These are phyloP conservation scores for Pluvianellus socialis DNA, from an alignment of 2,113 vertebrate genomes.

Conservation along the genomic window DNA sequence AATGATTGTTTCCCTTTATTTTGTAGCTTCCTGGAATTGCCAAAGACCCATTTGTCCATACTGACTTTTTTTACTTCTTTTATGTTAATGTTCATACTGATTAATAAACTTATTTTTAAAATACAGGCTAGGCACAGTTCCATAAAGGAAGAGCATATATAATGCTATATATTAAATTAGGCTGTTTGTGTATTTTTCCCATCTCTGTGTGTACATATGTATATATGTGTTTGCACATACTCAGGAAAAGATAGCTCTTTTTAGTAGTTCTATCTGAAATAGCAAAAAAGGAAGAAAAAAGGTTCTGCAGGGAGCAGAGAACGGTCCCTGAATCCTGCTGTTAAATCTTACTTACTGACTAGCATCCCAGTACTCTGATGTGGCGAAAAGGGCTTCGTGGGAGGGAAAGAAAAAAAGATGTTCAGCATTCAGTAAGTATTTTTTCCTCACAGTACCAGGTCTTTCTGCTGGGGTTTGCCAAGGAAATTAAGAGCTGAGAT, in stretches of 20 bases:
- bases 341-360: not conserved
- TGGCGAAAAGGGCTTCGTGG: not conserved
- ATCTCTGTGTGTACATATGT: not conserved
- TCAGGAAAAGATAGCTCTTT: not conserved
- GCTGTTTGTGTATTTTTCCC: not conserved
- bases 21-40: not conserved
- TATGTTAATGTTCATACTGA: not conserved
- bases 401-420: not conserved
- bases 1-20: conserved; percentile 11
- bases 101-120: not conserved
- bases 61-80: not conserved
- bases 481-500: not conserved
- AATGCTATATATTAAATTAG: not conserved
- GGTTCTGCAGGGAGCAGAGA: not conserved
- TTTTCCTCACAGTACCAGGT: not conserved
- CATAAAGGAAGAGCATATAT: not conserved
- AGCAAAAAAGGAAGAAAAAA: not conserved
- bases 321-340: not conserved
- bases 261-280: not conserved
- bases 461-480: not conserved
- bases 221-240: not conserved
- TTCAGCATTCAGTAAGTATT: not conserved
- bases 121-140: not conserved
- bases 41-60: not conserved
- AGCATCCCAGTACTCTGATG: not conserved